Evolutionary conservation across 92 coral and sea anemone genomes (phyloP).

Genomic region (Bergia puertoricense): DNA sequence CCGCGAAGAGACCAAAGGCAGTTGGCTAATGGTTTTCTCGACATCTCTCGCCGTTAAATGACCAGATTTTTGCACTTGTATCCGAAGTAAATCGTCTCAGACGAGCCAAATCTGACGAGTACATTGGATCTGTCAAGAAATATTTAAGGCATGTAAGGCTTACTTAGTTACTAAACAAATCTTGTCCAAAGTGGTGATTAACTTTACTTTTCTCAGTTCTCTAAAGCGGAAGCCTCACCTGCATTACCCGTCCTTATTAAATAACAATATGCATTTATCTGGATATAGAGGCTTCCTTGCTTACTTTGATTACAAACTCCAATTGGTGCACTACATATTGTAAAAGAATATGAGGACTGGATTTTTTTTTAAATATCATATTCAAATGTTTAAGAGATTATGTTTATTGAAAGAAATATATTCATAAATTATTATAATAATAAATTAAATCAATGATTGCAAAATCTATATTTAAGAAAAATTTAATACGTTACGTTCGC

Average conservation of each 20-base stretch:
- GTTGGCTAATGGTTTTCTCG: constrained; percentile 36
- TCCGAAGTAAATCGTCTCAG: neutral
- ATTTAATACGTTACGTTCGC: neutral
- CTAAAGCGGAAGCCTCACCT: neutral
- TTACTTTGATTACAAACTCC: neutral
- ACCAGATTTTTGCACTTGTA: neutral
- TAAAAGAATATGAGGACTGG: neutral
- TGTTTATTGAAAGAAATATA: neutral
- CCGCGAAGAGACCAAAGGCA: constrained; percentile 26
- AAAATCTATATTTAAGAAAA: constrained; percentile 2
- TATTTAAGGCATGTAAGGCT: neutral
- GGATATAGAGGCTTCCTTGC: neutral
- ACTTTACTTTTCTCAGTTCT: neutral
- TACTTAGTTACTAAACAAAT: constrained; percentile 7
- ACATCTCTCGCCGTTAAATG: constrained; percentile 9
- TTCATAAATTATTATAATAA: constrained; percentile 11
- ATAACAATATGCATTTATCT: neutral
- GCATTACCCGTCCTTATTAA: neutral
- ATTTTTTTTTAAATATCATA: neutral
- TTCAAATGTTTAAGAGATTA: neutral
- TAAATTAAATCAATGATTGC: neutral
- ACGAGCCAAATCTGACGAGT: neutral
- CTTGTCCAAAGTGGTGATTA: neutral
- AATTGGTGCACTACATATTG: neutral
- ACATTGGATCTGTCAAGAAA: constrained; percentile 37